Base-by-base conservation (phyloP, 2,888 invertebrate genomes). In the Metopia argyrocephala region DNA sequence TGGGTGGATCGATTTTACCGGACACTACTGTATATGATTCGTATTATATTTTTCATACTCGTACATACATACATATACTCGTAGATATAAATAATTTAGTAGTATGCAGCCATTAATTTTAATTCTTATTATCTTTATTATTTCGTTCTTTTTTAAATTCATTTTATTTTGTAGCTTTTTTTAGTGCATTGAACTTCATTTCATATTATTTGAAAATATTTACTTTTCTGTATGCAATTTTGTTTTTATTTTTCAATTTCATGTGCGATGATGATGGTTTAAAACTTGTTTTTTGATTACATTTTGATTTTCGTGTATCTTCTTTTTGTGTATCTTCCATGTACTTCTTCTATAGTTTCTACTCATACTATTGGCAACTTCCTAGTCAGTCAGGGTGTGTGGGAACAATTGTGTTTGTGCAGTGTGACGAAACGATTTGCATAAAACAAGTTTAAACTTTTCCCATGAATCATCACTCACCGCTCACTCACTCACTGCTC, bases 161-260 rank as follows among this genome's bases (percentile, higher is more conserved):
- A 38, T 3, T 38, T 7, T 6, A 2, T 9, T 6, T 31, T 15
- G 7, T 45, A 50, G 61, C 59, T 78, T 73, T 57, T 48, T 59
- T 76, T 70, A 65, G 76, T 76, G 48, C 66, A 62, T 76, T 79
- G 79, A 79, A 79, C 79, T 76, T 76, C 65, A 62, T 65, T 64
- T 57, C 6, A 15, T 2, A 18, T 54, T 23, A 12, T 46, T 21
- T 62, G 2, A 48, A 23, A 31, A 15, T 27, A 61, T 59, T 5
- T 70, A 9, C 21, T 38, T 66, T 68, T 61, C n/a, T 28, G 52
- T 56, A 52, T 56, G 25, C n/a, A 23, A 65, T 62, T 62, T 62
- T 25, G 25, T 54, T 74, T 46, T 54, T 5, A 69, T 57, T 31
- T 65, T 38, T 66, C n/a, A 23, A 65, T 65, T 20, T 57, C 28